Evolutionary conservation across 2,797 vertebrate genomes (phyloP).

Genomic region (Parambassis ranga): DNA sequence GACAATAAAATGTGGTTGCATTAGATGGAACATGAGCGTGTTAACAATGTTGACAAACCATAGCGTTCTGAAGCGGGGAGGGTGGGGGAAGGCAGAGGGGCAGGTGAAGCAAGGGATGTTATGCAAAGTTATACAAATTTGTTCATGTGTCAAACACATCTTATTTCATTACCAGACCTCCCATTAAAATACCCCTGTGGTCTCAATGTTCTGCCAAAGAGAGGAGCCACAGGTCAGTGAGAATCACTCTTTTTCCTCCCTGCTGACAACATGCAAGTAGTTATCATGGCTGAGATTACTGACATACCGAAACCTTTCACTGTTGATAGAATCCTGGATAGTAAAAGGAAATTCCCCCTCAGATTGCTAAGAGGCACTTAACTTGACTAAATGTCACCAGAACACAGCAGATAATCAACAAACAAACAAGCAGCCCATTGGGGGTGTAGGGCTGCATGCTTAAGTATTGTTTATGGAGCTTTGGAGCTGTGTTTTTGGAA

Average conservation of each 20-base stretch:
- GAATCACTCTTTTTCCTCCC: constrained; percentile 22
- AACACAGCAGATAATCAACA: constrained; percentile 15
- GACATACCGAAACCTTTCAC: constrained; percentile 20
- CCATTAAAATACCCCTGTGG: constrained; percentile 29
- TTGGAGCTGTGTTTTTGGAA: too few species aligned
- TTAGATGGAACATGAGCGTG: constrained; percentile 48
- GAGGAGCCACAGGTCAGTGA: constrained; percentile 19
- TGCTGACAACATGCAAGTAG: constrained; percentile 23
- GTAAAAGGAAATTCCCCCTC: constrained; percentile 20
- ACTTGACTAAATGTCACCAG: constrained; percentile 17
- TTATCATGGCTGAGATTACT: constrained; percentile 25
- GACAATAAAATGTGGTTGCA: constrained; percentile 54
- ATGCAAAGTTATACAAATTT: constrained; percentile 13
- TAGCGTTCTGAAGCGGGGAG: constrained; percentile 18
- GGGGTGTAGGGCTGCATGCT: neutral
- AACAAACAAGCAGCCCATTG: constrained; percentile 20
- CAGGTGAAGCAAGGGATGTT: neutral
- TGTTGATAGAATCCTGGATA: constrained; percentile 23
- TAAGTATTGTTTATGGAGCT: neutral
- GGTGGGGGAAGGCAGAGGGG: neutral
- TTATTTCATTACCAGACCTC: constrained; percentile 33
- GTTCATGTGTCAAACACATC: constrained; percentile 17
- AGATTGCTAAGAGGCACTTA: constrained; percentile 6
- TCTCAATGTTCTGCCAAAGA: constrained; percentile 27
- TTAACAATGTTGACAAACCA: constrained; percentile 42